phyloP scores from a whole-genome alignment of 2,888 invertebrate species.

The Orthonevra nobilis region DNA sequence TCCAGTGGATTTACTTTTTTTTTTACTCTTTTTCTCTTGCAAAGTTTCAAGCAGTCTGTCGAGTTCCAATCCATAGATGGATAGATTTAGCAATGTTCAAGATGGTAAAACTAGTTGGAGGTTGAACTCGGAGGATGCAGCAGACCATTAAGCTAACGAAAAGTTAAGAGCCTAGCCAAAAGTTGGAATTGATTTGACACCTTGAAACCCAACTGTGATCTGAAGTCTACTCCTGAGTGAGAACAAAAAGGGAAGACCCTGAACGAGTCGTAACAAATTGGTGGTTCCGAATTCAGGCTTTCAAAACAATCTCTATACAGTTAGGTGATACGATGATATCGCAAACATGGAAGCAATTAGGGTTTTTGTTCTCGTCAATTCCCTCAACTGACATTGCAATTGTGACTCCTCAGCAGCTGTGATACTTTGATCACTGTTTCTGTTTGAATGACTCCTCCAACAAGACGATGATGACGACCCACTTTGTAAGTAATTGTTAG shows the following conservation, averaged over 20 bases:
- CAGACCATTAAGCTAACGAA: slow-evolving; percentile 10
- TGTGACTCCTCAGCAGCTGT: too few relatives aligned
- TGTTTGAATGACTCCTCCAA: neutral
- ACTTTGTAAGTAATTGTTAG: slow-evolving; percentile 36
- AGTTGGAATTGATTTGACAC: slow-evolving; percentile 32
- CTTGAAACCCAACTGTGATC: slow-evolving; percentile 18
- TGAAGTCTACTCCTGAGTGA: neutral
- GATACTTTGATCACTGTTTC: too few relatives aligned
- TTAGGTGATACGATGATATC: slow-evolving; percentile 32
- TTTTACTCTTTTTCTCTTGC: neutral
- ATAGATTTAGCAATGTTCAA: slow-evolving; percentile 35
- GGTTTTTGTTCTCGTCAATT: slow-evolving; percentile 37
- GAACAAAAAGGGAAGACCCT: neutral
- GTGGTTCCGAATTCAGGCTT: slow-evolving; percentile 9
- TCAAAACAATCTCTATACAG: slow-evolving; percentile 16
- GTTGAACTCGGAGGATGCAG: slow-evolving; percentile 14
- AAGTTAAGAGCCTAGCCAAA: neutral
- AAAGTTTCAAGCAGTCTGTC: slow-evolving; percentile 7
- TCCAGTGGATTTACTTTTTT: slow-evolving; percentile 13
- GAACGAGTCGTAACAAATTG: slow-evolving; percentile 20
- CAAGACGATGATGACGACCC: slow-evolving; percentile 28
- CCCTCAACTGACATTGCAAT: slow-evolving; percentile 24
- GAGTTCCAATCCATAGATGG: slow-evolving; percentile 40
- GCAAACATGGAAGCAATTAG: slow-evolving; percentile 36
- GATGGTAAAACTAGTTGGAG: slow-evolving; percentile 41